These are phyloP conservation scores for Papilio machaon DNA, from an alignment of 1,140 invertebrate genomes.

Conservation along the genomic window DNA sequence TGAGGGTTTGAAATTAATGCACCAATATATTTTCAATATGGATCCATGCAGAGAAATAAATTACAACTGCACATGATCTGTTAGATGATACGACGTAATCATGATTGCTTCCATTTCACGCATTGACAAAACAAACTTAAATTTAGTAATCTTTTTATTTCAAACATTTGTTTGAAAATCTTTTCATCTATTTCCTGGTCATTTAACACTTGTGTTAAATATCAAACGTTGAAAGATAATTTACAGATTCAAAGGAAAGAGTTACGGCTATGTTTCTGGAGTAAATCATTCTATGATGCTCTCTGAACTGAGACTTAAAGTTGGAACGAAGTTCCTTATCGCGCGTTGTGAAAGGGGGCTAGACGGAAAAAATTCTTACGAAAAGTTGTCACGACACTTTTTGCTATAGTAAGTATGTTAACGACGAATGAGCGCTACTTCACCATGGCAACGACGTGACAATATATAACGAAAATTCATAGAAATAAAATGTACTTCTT, in stretches of 20 bases:
- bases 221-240: not conserved
- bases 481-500: no score
- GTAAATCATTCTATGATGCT: not conserved
- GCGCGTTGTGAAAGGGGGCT: no score
- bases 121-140: not conserved
- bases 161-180: not conserved
- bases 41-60: slow-evolving; percentile 1
- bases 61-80: not conserved
- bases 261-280: not conserved
- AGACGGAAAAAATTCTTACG: no score
- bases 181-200: slow-evolving; percentile 16
- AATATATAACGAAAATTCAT: no score
- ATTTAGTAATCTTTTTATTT: not conserved
- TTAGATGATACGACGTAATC: not conserved
- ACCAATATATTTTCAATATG: slow-evolving; percentile 18
- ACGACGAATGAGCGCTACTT: no score
- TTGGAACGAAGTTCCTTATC: no score
- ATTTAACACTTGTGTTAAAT: not conserved
- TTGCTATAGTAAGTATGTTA: no score
- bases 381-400: no score
- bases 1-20: slow-evolving; percentile 34
- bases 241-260: not conserved
- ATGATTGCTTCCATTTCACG: not conserved
- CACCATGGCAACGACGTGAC: no score
- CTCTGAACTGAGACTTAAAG: no score